Conservation (phyloP, 2,888 invertebrate genomes). For the Napeogenes inachia region DNA sequence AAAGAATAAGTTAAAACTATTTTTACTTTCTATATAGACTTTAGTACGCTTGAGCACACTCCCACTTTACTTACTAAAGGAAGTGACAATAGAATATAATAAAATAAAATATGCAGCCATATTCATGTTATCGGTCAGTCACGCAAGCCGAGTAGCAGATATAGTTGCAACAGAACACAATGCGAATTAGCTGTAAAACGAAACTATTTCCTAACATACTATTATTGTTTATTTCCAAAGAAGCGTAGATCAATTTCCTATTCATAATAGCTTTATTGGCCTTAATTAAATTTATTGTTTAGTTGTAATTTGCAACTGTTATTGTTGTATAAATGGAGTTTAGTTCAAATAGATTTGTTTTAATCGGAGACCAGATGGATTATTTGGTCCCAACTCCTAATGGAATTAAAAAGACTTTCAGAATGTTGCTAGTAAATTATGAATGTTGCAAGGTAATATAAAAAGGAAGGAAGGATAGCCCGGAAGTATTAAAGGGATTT, state of each 20-base stretch:
- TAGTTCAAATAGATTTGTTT: not conserved
- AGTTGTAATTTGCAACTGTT: slow-evolving; percentile 1
- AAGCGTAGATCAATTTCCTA: slow-evolving; percentile 24
- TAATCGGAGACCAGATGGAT: no score
- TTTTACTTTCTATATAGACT: no score
- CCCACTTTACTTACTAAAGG: not conserved
- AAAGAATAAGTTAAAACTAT: no score
- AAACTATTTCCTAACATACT: slow-evolving; percentile 49
- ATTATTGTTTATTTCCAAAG: slow-evolving; percentile 41
- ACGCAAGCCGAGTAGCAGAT: slow-evolving; percentile 4
- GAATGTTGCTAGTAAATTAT: not conserved
- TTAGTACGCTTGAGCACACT: not conserved
- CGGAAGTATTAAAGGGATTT: not conserved
- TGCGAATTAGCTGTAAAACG: slow-evolving; percentile 47
- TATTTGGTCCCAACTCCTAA: not conserved
- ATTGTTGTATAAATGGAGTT: not conserved
- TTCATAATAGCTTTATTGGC: slow-evolving; percentile 23
- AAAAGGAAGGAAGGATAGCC: not conserved
- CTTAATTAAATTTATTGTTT: slow-evolving; percentile 17
- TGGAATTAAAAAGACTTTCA: not conserved
- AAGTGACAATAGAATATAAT: slow-evolving; percentile 1
- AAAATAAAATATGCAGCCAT: not conserved
- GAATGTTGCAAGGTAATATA: not conserved
- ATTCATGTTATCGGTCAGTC: slow-evolving; percentile 6
- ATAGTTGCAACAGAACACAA: slow-evolving; percentile 36